Percentiles rank a stretch among this genome's conserved stretches.
These are phyloP conservation scores for Geophilus truncorum DNA, from an alignment of 2,888 invertebrate genomes.

Conservation along the genomic window DNA sequence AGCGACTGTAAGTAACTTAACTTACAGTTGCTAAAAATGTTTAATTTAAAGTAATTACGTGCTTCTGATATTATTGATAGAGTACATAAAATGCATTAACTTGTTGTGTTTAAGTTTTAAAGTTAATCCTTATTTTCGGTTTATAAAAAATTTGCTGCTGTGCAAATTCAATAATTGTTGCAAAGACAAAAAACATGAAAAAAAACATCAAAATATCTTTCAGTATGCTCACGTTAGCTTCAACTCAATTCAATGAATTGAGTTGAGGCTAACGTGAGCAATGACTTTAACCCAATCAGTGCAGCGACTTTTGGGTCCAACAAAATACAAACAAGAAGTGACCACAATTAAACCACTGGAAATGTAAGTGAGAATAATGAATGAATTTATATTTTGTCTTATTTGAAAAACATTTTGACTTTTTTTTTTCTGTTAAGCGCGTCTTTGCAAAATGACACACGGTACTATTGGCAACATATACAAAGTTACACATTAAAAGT, in stretches of 20 bases:
- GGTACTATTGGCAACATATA: too few relatives aligned
- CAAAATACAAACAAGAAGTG: neutral
- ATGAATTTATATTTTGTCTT: neutral
- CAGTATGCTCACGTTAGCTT: too few relatives aligned
- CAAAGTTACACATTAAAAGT: too few relatives aligned
- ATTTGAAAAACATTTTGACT: too few relatives aligned
- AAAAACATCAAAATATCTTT: neutral
- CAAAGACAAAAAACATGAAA: neutral
- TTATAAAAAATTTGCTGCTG: neutral
- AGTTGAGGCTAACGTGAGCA: neutral
- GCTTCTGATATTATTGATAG: too few relatives aligned
- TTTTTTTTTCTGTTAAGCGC: too few relatives aligned
- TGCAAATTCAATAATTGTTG: neutral
- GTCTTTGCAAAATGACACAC: too few relatives aligned
- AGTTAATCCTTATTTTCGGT: neutral
- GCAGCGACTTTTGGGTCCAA: neutral
- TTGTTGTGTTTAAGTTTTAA: too few relatives aligned
- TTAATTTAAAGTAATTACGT: too few relatives aligned
- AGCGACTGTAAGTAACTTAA: too few relatives aligned
- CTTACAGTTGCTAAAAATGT: too few relatives aligned
- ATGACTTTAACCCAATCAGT: neutral
- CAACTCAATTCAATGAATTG: neutral
- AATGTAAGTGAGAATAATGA: neutral
- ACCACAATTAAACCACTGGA: neutral
- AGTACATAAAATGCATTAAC: too few relatives aligned